Base-by-base conservation (phyloP, 2,888 invertebrate genomes). In the Mesoligia furuncula region DNA sequence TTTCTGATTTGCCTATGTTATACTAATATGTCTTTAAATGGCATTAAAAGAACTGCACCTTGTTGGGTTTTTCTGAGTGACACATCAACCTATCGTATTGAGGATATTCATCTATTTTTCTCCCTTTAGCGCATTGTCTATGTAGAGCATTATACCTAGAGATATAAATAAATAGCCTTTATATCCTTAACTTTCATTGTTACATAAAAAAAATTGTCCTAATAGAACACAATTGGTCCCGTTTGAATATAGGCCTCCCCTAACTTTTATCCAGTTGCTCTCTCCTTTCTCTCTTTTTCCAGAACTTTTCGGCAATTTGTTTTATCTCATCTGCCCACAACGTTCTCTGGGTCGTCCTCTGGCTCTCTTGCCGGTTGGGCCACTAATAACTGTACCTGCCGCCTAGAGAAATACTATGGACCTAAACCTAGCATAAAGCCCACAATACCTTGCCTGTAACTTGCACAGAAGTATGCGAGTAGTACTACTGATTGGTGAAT, bases 41-140 rank as follows among this genome's bases (percentile, higher is more conserved):
- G 11, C 31, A 42, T n/a, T 61, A 61, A 54, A 45, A 48, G 17
- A 78, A 11, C 48, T 62, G 75, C n/a, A 65, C 5, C 8, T 48
- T 42, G 6, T 73, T 61, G 74, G 45, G 74, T 64, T 81, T 54
- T 73, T 62, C 36, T 73, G n/a, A 13, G 6, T 39, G 11, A 36
- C 20, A 54, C 20, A 8, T 7, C 17, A 39, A 48, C 4, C 7
- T 13, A 15, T 24, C 15, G 13, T n/a, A 17, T n/a, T 73, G 9
- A n/a, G 27, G 36, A 31, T 4, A 17, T 24, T 42, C 27, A 24
- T 67, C 5, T 48, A 27, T 48, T 24, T 67, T 67, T 45, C 8
- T 8, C 31, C 24, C 7, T 24, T 24, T 17, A 70, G 5, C 13
- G 13, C 31, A 17, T 71, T 71, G 45, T 17, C 45, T 31, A 17